Conservation (phyloP, 2,888 invertebrate species). For the Volucella zonaria region DNA sequence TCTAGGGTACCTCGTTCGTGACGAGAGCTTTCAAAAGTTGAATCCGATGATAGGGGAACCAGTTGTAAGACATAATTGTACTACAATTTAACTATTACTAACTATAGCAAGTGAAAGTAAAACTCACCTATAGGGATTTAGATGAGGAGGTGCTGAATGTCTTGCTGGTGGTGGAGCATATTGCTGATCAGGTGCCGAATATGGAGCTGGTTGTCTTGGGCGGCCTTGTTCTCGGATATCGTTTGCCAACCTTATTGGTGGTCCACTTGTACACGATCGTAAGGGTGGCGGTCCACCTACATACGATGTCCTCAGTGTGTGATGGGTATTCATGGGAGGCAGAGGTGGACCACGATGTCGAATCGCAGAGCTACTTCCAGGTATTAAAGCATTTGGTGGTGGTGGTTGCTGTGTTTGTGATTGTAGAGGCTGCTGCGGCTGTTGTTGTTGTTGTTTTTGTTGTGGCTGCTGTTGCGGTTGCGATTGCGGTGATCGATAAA, state of each 20-base stretch:
- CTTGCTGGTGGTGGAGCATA: slow-evolving; percentile 79
- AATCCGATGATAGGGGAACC: too few species aligned
- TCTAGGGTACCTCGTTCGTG: too few species aligned
- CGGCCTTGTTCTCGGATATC: slow-evolving; percentile 47
- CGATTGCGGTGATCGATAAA: slow-evolving; percentile 75
- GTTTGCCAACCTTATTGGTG: slow-evolving; percentile 73
- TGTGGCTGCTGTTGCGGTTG: slow-evolving; percentile 68
- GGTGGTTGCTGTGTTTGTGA: slow-evolving; percentile 34
- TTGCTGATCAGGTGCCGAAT: slow-evolving; percentile 67
- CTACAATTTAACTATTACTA: not conserved
- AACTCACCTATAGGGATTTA: slow-evolving; percentile 80
- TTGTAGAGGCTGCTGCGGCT: slow-evolving; percentile 67
- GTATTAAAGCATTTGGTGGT: slow-evolving; percentile 26
- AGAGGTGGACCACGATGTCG: slow-evolving; percentile 75
- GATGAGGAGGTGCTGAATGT: slow-evolving; percentile 79
- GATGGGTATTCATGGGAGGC: slow-evolving; percentile 61
- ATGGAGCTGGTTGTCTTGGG: slow-evolving; percentile 57
- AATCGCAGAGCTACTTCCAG: slow-evolving; percentile 62
- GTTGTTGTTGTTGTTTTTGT: slow-evolving; percentile 9
- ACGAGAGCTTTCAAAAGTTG: too few species aligned
- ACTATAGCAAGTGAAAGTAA: not conserved
- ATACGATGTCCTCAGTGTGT: slow-evolving; percentile 79
- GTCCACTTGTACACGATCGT: slow-evolving; percentile 77
- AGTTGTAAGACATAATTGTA: too few species aligned
- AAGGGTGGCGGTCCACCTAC: slow-evolving; percentile 80